Evolutionary conservation across 2,797 vertebrate species (phyloP), one percentile per base, ranked within the genome.

Genomic region (Allobates femoralis): DNA sequence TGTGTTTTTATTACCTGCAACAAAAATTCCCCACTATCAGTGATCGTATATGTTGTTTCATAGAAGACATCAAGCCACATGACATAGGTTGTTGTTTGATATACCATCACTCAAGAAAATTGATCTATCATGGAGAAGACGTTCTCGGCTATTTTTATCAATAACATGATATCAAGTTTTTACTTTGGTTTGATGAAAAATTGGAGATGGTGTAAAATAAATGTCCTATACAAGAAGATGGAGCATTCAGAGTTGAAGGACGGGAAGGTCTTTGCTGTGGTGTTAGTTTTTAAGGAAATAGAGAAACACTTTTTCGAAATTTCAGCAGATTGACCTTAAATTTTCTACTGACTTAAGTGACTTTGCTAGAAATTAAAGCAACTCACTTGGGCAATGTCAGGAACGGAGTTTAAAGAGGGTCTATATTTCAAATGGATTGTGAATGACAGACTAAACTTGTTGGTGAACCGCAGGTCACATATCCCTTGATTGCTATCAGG

Each of bases 401-500:
- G 84, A 78, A 26, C 71, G 5, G 58, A 56, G 73, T 82, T 82
- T 82, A 76, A 73, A 62, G 67, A 81, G 30, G 46, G 85, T 67
- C 71, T 82, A 80, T 81, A 77, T 86, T 86, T 86, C 69, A 86
- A 56, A 77, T 86, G 79, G 79, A 86, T 82, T 86, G 32, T 81
- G 79, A 82, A 82, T 81, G 79, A 86, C 85, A 67, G 60, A 37
- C 77, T 82, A 86, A 86, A 86, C 85, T 53, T 82, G 58, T 82
- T 51, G 16, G 23, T 82, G 71, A 75, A 77, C 37, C 51, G 8
- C 3, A 46, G 85, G 56, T 86, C 85, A 77, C 50, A 69, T 86
- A 69, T 86, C 62, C 51, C 85, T 79, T 86, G 85, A 86, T 86
- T 86, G 85, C 85, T 82, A 86, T 74, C 85, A 66, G 41, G 62